Evolutionary conservation across 2,797 vertebrate species (phyloP).

Genomic region (Synaphobranchus kaupii): DNA sequence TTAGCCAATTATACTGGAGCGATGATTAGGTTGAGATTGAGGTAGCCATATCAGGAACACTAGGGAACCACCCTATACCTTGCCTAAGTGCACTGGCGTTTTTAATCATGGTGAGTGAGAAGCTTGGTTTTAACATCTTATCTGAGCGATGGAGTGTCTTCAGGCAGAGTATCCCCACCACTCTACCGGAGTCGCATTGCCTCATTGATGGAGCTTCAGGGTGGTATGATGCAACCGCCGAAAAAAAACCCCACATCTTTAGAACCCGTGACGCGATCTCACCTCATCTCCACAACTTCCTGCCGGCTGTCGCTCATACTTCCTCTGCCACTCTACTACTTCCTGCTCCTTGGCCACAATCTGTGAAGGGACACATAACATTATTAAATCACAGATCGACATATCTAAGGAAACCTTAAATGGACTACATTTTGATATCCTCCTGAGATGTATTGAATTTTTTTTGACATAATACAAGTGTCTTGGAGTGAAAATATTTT

Average conservation of each 20-base stretch:
- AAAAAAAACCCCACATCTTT: neutral
- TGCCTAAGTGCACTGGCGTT: neutral
- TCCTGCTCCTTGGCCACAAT: conserved; percentile 92
- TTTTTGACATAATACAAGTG: neutral
- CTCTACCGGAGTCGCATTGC: neutral
- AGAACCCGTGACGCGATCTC: conserved; percentile 19
- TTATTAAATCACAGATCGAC: neutral
- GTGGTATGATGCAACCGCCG: neutral
- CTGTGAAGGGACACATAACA: conserved; percentile 60
- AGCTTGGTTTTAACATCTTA: neutral
- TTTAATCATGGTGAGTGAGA: neutral
- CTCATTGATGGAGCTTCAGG: neutral
- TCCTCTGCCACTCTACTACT: conserved; percentile 91
- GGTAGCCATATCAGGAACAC: neutral
- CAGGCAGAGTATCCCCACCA: neutral
- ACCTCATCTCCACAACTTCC: conserved; percentile 86
- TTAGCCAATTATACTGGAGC: neutral
- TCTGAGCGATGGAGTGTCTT: neutral
- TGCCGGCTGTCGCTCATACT: conserved; percentile 93
- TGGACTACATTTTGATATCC: neutral
- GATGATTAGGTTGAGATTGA: neutral
- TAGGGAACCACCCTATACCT: neutral
- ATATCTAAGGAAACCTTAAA: neutral
- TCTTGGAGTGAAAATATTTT: too few relatives aligned
- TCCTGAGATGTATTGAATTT: neutral